A percentile compares a stretch with the other conserved stretches of the same genome.
phyloP scores from a whole-genome alignment of 2,888 invertebrate species.

The Perithous albicinctus region DNA sequence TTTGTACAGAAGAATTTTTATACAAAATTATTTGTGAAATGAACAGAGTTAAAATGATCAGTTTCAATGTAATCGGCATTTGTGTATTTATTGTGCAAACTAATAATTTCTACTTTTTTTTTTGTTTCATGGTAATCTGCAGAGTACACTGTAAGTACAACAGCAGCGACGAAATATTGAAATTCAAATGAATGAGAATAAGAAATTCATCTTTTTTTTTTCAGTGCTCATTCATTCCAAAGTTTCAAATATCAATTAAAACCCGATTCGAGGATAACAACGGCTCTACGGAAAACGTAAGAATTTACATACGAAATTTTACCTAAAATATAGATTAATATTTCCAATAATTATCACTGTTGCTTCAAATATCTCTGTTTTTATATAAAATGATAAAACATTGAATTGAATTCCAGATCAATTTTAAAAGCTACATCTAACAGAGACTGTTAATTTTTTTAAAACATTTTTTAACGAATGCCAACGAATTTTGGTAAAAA shows the following conservation, averaged over 20 bases:
- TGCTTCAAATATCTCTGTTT: too few species aligned
- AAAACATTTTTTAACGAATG: too few species aligned
- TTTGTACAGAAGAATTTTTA: not conserved
- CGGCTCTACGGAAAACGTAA: conserved; percentile 95
- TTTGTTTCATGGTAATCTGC: conserved; percentile 75
- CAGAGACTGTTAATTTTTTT: too few species aligned
- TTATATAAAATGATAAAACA: too few species aligned
- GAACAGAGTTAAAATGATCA: not conserved
- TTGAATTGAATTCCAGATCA: too few species aligned
- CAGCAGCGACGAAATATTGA: not conserved
- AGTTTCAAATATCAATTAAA: conserved; percentile 93
- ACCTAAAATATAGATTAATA: not conserved
- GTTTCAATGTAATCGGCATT: not conserved
- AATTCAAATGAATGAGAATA: conserved; percentile 51
- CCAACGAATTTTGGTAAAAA: too few species aligned
- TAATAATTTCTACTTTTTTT: conserved; percentile 62
- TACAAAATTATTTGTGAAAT: not conserved
- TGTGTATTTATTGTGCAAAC: not conserved
- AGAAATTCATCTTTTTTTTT: conserved; percentile 80
- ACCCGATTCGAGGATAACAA: conserved; percentile 96
- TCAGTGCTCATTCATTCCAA: conserved; percentile 96
- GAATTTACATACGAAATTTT: conserved; percentile 79
- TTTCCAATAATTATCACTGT: too few species aligned
- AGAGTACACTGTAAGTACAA: conserved; percentile 91
- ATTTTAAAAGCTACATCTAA: too few species aligned